phyloP scores from a whole-genome alignment of 2,797 vertebrate species.

The Hippoglossus hippoglossus region DNA sequence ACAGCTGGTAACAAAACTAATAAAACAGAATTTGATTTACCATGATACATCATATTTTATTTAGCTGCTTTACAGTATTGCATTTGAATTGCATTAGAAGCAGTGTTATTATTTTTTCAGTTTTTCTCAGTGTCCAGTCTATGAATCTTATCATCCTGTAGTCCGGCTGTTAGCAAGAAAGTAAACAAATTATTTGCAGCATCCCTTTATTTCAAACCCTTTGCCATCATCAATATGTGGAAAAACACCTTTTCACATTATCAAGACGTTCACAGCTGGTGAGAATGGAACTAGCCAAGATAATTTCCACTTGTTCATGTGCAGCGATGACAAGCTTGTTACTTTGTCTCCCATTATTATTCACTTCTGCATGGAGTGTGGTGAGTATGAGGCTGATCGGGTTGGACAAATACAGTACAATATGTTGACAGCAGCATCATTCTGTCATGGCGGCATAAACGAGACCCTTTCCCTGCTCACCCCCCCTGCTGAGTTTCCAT shows the following conservation, averaged over 20 bases:
- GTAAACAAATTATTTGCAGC: constrained; percentile 37
- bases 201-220: constrained; percentile 28
- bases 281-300: constrained; percentile 29
- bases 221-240: constrained; percentile 24
- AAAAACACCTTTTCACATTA: constrained; percentile 32
- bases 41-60: too few species aligned
- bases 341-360: constrained; percentile 50
- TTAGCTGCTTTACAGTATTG: too few species aligned
- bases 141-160: not conserved
- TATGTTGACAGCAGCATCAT: constrained; percentile 60
- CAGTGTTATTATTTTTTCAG: too few species aligned
- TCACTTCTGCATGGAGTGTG: constrained; percentile 30
- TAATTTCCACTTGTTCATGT: constrained; percentile 52
- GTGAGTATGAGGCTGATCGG: constrained; percentile 55
- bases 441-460: constrained; percentile 43
- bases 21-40: too few species aligned
- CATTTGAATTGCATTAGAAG: too few species aligned
- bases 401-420: constrained; percentile 46
- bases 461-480: constrained; percentile 22
- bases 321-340: constrained; percentile 50
- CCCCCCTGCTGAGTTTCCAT: constrained; percentile 44
- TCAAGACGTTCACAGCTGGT: constrained; percentile 57
- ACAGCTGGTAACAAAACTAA: too few species aligned
- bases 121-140: not conserved
- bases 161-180: constrained; percentile 22